Percentiles rank a stretch among this genome's conserved stretches.
Evolutionary conservation across 53 echinoderm and acorn worm genomes (phyloP).

Genomic region (Apostichopus leukothele): DNA sequence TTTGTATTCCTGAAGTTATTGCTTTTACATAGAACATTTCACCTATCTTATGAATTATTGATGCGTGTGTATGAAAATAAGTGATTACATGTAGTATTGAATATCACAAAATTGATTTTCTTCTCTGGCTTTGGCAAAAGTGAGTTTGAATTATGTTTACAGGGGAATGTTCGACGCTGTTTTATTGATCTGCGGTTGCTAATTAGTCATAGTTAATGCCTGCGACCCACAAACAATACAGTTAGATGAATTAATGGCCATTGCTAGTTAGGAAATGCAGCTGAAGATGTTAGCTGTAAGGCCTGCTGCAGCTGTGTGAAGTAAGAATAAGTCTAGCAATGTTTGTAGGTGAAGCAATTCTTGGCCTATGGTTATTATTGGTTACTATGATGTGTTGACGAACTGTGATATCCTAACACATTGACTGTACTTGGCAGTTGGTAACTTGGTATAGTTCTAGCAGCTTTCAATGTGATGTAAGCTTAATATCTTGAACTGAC

Average conservation of each 20-base stretch:
- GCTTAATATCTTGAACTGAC: too few species aligned
- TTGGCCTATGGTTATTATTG: not conserved
- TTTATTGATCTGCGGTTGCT: conserved; percentile 29
- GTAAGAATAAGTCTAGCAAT: not conserved
- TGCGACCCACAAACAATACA: conserved; percentile 46
- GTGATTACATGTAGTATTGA: conserved; percentile 44
- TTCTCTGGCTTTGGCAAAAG: conserved; percentile 38
- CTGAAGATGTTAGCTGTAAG: not conserved
- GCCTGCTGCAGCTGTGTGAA: not conserved
- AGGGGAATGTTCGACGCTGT: conserved; percentile 40
- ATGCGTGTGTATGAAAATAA: conserved; percentile 44
- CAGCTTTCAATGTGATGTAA: too few species aligned
- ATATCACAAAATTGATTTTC: conserved; percentile 51
- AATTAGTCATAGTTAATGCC: conserved; percentile 49
- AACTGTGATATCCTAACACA: not conserved
- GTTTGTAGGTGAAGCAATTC: not conserved
- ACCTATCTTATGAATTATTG: conserved; percentile 44
- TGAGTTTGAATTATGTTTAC: conserved; percentile 51
- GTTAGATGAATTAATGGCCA: conserved; percentile 28
- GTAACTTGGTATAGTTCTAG: not conserved
- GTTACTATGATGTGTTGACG: not conserved
- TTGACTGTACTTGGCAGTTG: not conserved
- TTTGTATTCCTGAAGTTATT: not conserved
- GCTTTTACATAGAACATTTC: conserved; percentile 1
- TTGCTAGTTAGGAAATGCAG: not conserved